phyloP scores from a whole-genome alignment of 2,113 vertebrate species.

The Probosciger aterrimus region DNA sequence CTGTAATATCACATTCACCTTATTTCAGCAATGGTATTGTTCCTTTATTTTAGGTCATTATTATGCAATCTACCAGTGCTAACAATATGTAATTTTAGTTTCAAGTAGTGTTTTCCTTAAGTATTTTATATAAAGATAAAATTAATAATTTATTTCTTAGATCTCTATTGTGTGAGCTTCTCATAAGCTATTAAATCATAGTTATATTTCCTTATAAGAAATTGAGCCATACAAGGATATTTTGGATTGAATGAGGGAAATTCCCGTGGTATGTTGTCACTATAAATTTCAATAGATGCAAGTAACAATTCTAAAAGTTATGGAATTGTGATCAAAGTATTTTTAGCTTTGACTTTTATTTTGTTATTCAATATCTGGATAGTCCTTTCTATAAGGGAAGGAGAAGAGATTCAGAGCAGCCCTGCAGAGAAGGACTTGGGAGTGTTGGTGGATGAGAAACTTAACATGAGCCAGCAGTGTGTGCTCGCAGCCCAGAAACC shows the following conservation, averaged over 20 bases:
- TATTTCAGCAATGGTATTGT: not conserved
- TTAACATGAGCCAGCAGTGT: too few species aligned
- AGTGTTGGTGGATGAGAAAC: too few species aligned
- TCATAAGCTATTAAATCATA: not conserved
- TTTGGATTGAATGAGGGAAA: not conserved
- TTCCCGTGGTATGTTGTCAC: not conserved
- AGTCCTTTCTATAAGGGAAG: not conserved
- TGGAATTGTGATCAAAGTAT: not conserved
- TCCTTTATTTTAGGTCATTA: not conserved
- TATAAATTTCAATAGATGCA: not conserved
- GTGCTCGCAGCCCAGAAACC: too few species aligned
- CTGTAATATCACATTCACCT: not conserved
- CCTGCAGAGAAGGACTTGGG: too few species aligned
- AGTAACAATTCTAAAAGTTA: not conserved
- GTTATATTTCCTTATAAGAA: not conserved
- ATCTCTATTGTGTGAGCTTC: not conserved
- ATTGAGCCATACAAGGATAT: not conserved
- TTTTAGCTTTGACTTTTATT: not conserved
- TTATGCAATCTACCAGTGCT: not conserved
- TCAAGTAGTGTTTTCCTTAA: not conserved
- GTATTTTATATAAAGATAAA: not conserved
- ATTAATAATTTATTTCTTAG: not conserved
- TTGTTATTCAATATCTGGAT: not conserved
- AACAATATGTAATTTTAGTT: not conserved
- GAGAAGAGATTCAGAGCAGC: too few species aligned